Evolutionary conservation across 2,888 invertebrate species (phyloP).

Genomic region (Rhamphomyia laevipes): DNA sequence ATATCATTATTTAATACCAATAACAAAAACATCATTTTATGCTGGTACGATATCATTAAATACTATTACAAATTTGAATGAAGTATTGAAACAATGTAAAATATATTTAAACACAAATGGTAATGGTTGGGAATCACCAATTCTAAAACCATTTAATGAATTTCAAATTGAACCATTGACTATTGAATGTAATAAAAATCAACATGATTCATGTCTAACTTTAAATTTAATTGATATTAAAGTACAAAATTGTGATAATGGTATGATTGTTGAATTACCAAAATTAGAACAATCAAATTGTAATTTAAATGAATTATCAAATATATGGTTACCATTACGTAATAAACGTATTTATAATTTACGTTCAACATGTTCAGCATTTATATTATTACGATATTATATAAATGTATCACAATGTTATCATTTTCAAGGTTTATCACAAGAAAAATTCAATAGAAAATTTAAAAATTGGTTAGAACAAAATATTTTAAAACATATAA

Average conservation of each 20-base stretch:
- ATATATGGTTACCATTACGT: slow-evolving; percentile 32
- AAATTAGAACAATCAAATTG: slow-evolving; percentile 24
- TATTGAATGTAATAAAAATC: not conserved
- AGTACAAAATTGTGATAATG: slow-evolving; percentile 19
- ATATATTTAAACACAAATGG: slow-evolving; percentile 32
- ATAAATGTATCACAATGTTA: slow-evolving; percentile 28
- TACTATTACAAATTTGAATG: slow-evolving; percentile 22
- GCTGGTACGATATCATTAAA: slow-evolving; percentile 26
- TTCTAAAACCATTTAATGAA: no score
- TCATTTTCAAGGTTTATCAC: slow-evolving; percentile 23
- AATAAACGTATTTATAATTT: slow-evolving; percentile 29
- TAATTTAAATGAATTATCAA: slow-evolving; percentile 24
- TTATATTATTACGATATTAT: slow-evolving; percentile 29
- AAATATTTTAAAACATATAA: slow-evolving; percentile 25
- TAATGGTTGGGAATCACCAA: slow-evolving; percentile 28
- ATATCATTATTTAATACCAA: slow-evolving; percentile 27
- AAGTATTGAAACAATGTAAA: slow-evolving; percentile 26
- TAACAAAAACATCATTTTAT: slow-evolving; percentile 31
- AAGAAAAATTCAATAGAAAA: slow-evolving; percentile 24
- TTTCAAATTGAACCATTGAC: no score
- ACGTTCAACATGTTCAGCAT: slow-evolving; percentile 23
- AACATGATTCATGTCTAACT: slow-evolving; percentile 18
- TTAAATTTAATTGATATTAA: slow-evolving; percentile 21
- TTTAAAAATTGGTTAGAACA: slow-evolving; percentile 29
- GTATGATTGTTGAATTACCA: slow-evolving; percentile 30